A percentile compares a stretch with the other conserved stretches of the same genome.
Conservation (phyloP, 1,140 invertebrate species). For the Platorchestia sp. region DNA sequence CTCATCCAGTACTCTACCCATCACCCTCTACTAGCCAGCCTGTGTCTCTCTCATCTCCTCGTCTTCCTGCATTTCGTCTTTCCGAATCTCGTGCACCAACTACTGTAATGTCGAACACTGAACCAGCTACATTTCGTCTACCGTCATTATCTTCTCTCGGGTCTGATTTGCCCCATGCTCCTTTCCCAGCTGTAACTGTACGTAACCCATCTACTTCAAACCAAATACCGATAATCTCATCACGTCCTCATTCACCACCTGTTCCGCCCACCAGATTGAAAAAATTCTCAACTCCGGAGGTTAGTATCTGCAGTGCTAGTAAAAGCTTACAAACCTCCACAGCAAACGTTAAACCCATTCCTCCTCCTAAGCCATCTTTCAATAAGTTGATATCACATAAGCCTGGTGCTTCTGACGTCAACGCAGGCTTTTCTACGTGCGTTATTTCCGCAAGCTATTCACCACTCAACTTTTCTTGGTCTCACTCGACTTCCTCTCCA, state of each 20-base stretch:
- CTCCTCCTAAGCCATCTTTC: constrained; percentile 17
- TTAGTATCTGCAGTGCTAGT: not conserved
- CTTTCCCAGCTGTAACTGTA: not conserved
- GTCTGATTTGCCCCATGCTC: not conserved
- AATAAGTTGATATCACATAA: not conserved
- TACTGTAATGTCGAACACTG: not conserved
- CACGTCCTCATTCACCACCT: not conserved
- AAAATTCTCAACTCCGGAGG: not conserved
- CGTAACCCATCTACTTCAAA: not conserved
- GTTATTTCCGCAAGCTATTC: not conserved
- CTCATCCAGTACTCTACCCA: not conserved
- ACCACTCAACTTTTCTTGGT: no score
- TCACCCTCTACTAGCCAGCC: not conserved
- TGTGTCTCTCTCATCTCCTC: not conserved
- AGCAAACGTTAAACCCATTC: not conserved
- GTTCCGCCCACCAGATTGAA: not conserved
- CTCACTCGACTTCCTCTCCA: not conserved
- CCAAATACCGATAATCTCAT: not conserved
- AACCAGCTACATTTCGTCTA: not conserved
- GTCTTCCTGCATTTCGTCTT: not conserved
- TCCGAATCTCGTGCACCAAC: not conserved
- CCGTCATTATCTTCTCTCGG: not conserved
- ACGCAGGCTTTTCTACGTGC: not conserved
- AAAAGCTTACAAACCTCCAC: not conserved
- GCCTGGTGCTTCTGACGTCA: not conserved